These are phyloP conservation scores for Zaprionus capensis DNA, from an alignment of 1,140 invertebrate genomes.

Conservation along the genomic window DNA sequence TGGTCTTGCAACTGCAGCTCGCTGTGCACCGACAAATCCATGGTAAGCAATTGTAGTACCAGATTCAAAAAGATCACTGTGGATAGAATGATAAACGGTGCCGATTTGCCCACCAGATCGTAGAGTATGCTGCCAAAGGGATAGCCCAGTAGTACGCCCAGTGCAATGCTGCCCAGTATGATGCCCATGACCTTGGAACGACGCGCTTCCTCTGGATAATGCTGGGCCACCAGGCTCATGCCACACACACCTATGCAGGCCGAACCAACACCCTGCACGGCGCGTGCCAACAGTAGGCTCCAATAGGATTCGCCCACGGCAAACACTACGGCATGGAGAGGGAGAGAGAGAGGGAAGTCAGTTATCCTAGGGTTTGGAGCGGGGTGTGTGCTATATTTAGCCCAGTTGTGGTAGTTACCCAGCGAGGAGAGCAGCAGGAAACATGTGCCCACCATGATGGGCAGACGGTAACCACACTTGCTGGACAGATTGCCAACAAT, in stretches of 20 bases:
- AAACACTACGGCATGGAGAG: constrained; percentile 87
- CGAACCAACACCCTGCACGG: constrained; percentile 94
- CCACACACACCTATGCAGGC: constrained; percentile 92
- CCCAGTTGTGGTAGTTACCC: constrained; percentile 86
- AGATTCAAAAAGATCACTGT: constrained; percentile 87
- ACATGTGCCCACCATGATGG: constrained; percentile 92
- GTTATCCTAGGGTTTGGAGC: neutral
- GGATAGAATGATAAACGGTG: constrained; percentile 90
- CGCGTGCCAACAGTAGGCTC: constrained; percentile 90
- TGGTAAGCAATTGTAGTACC: constrained; percentile 72
- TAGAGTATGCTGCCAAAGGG: constrained; percentile 91
- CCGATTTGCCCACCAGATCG: constrained; percentile 89
- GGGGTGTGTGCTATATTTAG: constrained; percentile 14
- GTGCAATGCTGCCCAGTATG: constrained; percentile 91
- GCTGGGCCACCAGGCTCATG: constrained; percentile 87
- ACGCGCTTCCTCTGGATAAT: constrained; percentile 83
- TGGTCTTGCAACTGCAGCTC: constrained; percentile 46
- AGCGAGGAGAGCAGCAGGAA: constrained; percentile 92
- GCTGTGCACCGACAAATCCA: constrained; percentile 76
- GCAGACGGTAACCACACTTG: constrained; percentile 90
- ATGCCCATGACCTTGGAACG: constrained; percentile 90
- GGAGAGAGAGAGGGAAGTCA: neutral
- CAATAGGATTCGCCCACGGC: constrained; percentile 91
- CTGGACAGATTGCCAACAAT: constrained; percentile 89
- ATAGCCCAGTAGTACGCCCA: constrained; percentile 92